Evolutionary conservation across 2,888 invertebrate genomes (phyloP).

Genomic region (Spilosoma lubricipeda): DNA sequence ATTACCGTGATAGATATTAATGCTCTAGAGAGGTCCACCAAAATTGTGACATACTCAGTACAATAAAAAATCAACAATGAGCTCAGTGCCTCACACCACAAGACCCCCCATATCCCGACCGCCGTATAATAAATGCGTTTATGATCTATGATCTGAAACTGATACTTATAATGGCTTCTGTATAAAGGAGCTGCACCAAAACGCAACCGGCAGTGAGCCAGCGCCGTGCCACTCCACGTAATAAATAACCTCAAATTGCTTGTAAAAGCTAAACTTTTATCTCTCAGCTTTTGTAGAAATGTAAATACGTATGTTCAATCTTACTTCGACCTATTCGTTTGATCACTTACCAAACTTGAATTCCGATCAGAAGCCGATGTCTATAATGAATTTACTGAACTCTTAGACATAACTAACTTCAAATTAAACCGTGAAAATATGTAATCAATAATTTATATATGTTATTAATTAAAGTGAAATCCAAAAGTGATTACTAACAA

Average conservation of each 20-base stretch:
- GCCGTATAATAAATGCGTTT: constrained; percentile 79
- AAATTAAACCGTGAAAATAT: constrained; percentile 22
- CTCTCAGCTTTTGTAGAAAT: constrained; percentile 74
- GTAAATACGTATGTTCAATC: constrained; percentile 81
- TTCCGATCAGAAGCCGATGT: constrained; percentile 31
- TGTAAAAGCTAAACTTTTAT: constrained; percentile 83
- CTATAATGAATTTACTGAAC: constrained; percentile 45
- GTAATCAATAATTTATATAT: constrained; percentile 40
- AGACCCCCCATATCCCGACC: constrained; percentile 80
- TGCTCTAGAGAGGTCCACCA: constrained; percentile 74
- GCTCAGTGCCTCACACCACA: constrained; percentile 69
- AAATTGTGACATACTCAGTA: constrained; percentile 77
- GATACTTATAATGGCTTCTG: constrained; percentile 86
- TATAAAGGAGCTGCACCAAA: constrained; percentile 82
- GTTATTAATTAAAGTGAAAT: constrained; percentile 36
- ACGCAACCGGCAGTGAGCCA: constrained; percentile 64
- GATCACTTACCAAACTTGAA: constrained; percentile 58
- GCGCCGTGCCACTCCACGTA: constrained; percentile 64
- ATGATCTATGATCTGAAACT: constrained; percentile 86
- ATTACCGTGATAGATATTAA: constrained; percentile 77
- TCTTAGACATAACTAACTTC: constrained; percentile 23
- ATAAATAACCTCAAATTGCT: constrained; percentile 85
- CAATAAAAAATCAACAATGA: constrained; percentile 82
- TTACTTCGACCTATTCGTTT: constrained; percentile 69
- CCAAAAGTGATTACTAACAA: constrained; percentile 30